Base-by-base conservation (phyloP, 2,113 vertebrate genomes). In the Oncorhynchus gorbuscha region DNA sequence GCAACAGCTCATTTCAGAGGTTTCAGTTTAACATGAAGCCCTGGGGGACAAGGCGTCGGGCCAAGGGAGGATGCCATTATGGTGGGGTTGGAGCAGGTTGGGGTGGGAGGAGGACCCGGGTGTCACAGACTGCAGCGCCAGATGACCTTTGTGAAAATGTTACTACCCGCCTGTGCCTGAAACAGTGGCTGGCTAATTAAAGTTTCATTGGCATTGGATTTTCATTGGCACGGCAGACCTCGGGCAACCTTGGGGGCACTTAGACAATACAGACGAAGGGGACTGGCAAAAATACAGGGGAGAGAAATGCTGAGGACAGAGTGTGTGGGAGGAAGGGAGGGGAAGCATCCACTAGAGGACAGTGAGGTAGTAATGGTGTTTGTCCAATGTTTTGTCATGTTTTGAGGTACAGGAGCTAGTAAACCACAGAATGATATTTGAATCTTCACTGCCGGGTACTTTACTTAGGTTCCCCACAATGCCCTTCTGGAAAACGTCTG, bases 191-290 rank as follows among this genome's bases (percentile, higher is more conserved):
- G 88, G 82, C 86, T 91, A 90, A 92, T 92, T 91, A 92, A 90
- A 90, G 84, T 90, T 91, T 91, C 87, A 88, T 87, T 89, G 89
- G 85, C 85, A 88, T 84, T 90, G 88, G 88, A 85, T 91, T 91
- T 89, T 89, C 84, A 81, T 83, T 87, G 88, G 89, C 90, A 84
- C 85, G 87, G 88, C 84, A 84, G 81, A 91, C 91, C 89, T 88
- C 76, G 20, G 86, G 90, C 87, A 86, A 89, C 86, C 90, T 90
- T 82, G 81, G 79, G 88, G 89, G 84, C 86, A 81, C 75, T 79
- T 49, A 81, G 79, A 84, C 75, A 51, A 87, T 82, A 87, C 76
- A 26, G 65, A 71, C 73, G 81, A 70, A 75, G 68, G 16, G 3
- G 16, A 32, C 26, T 48, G 78, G 55, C 18, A 13, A n/a, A 7